Evolutionary conservation across 2,113 vertebrate genomes (phyloP), one percentile per base, ranked within the genome.

Genomic region (Phyllopteryx taeniolatus): DNA sequence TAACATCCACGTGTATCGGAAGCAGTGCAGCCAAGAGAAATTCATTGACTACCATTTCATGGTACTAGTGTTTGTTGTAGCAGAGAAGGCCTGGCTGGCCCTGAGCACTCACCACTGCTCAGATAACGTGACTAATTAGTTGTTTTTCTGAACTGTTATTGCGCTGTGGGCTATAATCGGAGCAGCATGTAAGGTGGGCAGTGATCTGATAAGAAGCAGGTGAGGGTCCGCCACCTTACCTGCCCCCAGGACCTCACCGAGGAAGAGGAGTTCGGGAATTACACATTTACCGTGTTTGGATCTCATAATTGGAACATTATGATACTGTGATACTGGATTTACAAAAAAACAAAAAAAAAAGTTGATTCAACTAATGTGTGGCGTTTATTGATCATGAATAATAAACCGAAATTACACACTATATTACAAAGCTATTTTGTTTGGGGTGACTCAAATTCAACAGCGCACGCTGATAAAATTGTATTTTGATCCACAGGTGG

Each of bases 131-230:
- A 80, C 82, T 88, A 85, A 86, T 84, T 85, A 67, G 69, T 70
- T 85, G 79, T 78, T 86, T 86, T 79, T 71, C 75, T 83, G 64
- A 27, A 27, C 27, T 27, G 27, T 27, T 27, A 27, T 27, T 27
- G 27, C 27, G 27, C 27, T 27, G 27, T 27, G 27, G 27, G 35
- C 35, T 39, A 39, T 87, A 83, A 85, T 84, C 83, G 80, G 69
- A 84, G 81, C 81, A 80, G 82, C 83, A 74, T 79, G 78, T 76
- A 59, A 73, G 79, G 76, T 84, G 77, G 7, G 53, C 33, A 42
- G 61, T 27, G 15, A 67, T 60, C 84, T 88, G 81, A 89, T 89
- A 78, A 75, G 79, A 88, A 86, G 77, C 87, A 90, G 83, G 80
- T 90, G 85, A 80, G 77, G 79, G 71, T 74, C 77, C 69, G 81